phyloP scores from a whole-genome alignment of 2,888 invertebrate genomes.

The Trichacis sp. region DNA sequence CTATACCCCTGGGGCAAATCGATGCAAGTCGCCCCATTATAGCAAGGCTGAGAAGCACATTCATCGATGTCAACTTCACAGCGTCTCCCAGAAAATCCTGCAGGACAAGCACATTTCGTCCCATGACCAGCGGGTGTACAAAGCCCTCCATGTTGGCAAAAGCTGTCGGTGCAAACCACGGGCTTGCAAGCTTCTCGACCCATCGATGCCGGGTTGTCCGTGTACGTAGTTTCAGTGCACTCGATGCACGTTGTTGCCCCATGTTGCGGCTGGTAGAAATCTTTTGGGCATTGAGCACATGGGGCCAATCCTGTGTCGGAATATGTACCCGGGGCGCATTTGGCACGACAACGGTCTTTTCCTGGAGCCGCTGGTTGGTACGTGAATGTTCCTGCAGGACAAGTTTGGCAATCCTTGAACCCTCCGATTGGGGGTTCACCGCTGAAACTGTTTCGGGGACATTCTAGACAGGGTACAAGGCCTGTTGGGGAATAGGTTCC shows the following conservation, averaged over 20 bases:
- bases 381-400: slow-evolving; percentile 89
- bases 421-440: slow-evolving; percentile 90
- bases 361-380: slow-evolving; percentile 92
- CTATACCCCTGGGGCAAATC: slow-evolving; percentile 93
- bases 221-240: slow-evolving; percentile 92
- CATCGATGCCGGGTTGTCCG: slow-evolving; percentile 82
- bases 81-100: slow-evolving; percentile 91
- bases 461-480: slow-evolving; percentile 89
- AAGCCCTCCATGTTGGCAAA: slow-evolving; percentile 91
- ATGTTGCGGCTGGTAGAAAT: slow-evolving; percentile 89
- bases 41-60: slow-evolving; percentile 93
- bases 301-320: slow-evolving; percentile 94
- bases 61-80: slow-evolving; percentile 97
- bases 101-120: slow-evolving; percentile 92
- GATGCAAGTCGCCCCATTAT: slow-evolving; percentile 91
- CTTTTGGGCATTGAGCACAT: slow-evolving; percentile 90
- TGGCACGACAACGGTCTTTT: slow-evolving; percentile 85
- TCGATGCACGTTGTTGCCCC: slow-evolving; percentile 90
- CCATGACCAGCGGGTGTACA: slow-evolving; percentile 91
- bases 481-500: slow-evolving; percentile 97
- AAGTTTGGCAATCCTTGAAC: slow-evolving; percentile 93
- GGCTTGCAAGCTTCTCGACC: slow-evolving; percentile 89
- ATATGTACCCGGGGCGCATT: slow-evolving; percentile 91
- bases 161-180: slow-evolving; percentile 87
- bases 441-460: slow-evolving; percentile 91